Conservation (phyloP, 2,113 vertebrate genomes). For the Pampusana beccarii region DNA sequence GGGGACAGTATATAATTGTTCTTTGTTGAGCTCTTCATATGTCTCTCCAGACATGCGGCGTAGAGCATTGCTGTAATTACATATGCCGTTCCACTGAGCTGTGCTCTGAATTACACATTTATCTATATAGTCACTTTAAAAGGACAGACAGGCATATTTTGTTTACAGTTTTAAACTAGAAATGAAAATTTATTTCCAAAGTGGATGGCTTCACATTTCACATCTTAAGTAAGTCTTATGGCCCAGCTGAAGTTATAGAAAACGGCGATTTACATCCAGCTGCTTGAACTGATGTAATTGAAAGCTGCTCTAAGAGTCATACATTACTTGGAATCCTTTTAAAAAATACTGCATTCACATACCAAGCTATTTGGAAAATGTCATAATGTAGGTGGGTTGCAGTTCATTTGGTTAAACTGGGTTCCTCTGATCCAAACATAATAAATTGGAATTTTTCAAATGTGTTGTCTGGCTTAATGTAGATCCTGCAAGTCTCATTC, state of each 20-base stretch:
- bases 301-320: neutral
- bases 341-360: neutral
- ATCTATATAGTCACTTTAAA: neutral
- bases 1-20: neutral
- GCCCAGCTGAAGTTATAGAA: neutral
- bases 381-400: neutral
- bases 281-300: neutral
- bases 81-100: neutral
- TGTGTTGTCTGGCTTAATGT: neutral
- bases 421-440: neutral
- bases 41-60: rapidly evolving
- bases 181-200: neutral
- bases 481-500: neutral
- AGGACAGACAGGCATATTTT: neutral
- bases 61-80: neutral
- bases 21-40: neutral
- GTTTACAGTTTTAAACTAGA: neutral
- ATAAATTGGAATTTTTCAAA: neutral
- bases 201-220: neutral
- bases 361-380: neutral
- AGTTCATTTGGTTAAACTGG: neutral
- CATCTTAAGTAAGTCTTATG: neutral
- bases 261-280: neutral
- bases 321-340: neutral
- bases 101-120: neutral